Conservation (phyloP, 2,888 invertebrate species). For the Xylophagus ater region DNA sequence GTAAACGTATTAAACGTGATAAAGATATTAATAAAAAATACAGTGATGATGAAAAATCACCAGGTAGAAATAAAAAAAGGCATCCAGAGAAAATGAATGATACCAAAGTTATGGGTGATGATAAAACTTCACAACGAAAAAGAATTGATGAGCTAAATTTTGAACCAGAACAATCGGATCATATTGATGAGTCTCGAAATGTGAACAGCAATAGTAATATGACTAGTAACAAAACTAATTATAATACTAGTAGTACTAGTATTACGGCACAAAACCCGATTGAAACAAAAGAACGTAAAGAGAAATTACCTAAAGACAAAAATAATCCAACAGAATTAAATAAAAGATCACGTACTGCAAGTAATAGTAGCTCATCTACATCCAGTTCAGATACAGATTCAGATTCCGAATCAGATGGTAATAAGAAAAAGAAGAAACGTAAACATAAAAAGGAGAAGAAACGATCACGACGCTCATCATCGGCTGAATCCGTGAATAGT, state of each 20-base stretch:
- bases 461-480: slow-evolving; percentile 43
- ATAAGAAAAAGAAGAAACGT: slow-evolving; percentile 48
- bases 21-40: slow-evolving; percentile 16
- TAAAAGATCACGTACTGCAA: slow-evolving; percentile 50
- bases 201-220: slow-evolving; percentile 25
- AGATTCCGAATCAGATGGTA: slow-evolving; percentile 38
- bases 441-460: slow-evolving; percentile 52
- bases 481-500: slow-evolving; percentile 30
- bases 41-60: slow-evolving; percentile 22
- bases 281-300: slow-evolving; percentile 40
- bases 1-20: slow-evolving; percentile 23
- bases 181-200: slow-evolving; percentile 43
- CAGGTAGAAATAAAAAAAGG: slow-evolving; percentile 20
- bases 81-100: slow-evolving; percentile 18
- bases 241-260: slow-evolving; percentile 18
- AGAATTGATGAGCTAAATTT: slow-evolving; percentile 62
- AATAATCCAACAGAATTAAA: slow-evolving; percentile 27
- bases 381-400: slow-evolving; percentile 46
- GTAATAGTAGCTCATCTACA: slow-evolving; percentile 39
- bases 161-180: slow-evolving; percentile 56
- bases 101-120: slow-evolving; percentile 18
- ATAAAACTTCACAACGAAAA: slow-evolving; percentile 41
- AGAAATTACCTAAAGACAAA: slow-evolving; percentile 19
- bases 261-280: slow-evolving; percentile 23
- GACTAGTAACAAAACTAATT: slow-evolving; percentile 29